These are phyloP conservation scores for Leontopithecus rosalia DNA, from an alignment of 2,797 vertebrate genomes.

Conservation along the genomic window DNA sequence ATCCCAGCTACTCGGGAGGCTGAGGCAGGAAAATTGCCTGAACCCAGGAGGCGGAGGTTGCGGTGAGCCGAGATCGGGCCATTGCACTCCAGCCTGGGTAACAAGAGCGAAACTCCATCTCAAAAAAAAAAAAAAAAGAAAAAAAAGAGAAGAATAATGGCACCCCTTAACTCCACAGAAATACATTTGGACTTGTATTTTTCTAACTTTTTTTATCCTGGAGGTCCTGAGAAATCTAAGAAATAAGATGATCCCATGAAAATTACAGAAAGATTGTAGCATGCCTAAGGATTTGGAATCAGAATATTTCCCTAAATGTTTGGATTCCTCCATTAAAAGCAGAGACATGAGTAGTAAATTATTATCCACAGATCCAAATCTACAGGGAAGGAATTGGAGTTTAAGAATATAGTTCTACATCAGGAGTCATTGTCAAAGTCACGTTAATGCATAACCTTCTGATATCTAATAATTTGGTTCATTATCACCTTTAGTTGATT, in stretches of 20 bases:
- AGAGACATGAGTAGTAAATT: neutral
- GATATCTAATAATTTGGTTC: constrained; percentile 63
- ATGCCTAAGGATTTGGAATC: neutral
- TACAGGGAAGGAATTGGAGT: neutral
- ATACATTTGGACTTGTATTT: neutral
- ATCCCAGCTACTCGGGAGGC: too few relatives aligned
- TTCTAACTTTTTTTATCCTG: neutral
- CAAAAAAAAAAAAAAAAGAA: neutral
- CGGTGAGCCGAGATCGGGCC: too few relatives aligned
- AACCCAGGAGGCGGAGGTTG: too few relatives aligned
- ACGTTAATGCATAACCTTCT: constrained; percentile 35
- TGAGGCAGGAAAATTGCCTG: too few relatives aligned
- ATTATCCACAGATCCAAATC: neutral
- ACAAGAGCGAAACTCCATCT: too few relatives aligned
- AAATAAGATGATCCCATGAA: neutral
- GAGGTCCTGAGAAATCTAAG: neutral
- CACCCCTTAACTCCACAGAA: neutral
- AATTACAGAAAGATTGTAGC: neutral
- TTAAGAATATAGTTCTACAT: neutral
- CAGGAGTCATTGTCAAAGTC: neutral
- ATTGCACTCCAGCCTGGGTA: too few relatives aligned
- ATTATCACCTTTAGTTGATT: constrained; percentile 67
- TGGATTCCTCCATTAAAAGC: neutral
- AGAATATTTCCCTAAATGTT: neutral
- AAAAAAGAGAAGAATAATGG: neutral